Base-by-base conservation (phyloP, 2,113 vertebrate genomes). In the Sylvia atricapilla region DNA sequence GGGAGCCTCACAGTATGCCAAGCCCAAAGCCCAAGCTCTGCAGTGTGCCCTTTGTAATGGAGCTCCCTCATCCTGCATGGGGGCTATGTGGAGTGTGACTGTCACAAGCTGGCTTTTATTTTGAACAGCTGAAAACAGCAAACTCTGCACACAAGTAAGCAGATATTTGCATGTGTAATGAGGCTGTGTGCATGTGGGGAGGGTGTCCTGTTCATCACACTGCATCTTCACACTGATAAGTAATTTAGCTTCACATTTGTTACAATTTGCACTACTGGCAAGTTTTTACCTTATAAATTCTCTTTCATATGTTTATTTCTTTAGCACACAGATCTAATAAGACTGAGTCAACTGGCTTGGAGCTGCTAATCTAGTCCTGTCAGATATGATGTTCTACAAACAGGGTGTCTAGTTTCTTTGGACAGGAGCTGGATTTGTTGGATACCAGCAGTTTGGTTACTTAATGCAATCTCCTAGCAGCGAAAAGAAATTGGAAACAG, bases 351-450 rank as follows among this genome's bases (percentile, higher is more conserved):
- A 91, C 94, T 96, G 50, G 27, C 53, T 76, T 4, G 5, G 76
- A 83, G 44, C 84, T 89, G 72, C 77, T 90, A 93, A 94, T 94
- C 84, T 94, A 87, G 73, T 56, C 59, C 84, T 92, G 91, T 96
- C 96, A 97, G 27, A 76, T 84, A 89, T 81, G 94, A 92, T 13
- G 11, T 96, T 97, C 93, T 96, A 92, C 84, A 92, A 97, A 90
- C 82, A 86, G 23, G 55, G 87, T 90, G 67, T 97, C 95, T 35
- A 9, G 87, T 97, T 97, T 96, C 97, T 90, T 87, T 93, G 89
- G 79, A 90, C 64, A 95, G 62, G 59, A 83, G 62, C 49, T 72
- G 81, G 60, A 90, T 75, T 94, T 93, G 78, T 63, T 96, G 89
- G 87, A 95, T 84, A 56, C 47, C 68, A 93, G 70, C 43, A 84